Evolutionary conservation across 2,797 vertebrate genomes (phyloP), one percentile per base, ranked within the genome.

Genomic region (Chelmon rostratus): DNA sequence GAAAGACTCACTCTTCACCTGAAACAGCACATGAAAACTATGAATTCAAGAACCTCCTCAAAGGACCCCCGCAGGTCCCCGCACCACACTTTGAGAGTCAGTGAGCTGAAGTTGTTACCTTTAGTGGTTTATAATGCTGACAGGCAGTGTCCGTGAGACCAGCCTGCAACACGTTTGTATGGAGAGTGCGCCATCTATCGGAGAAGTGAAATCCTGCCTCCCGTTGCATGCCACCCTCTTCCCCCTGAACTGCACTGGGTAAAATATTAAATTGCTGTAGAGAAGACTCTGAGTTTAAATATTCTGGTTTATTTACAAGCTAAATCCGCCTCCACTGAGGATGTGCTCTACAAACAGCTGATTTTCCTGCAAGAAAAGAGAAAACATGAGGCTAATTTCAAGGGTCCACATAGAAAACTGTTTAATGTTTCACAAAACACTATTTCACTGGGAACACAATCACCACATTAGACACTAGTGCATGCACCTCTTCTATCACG

Each of bases 181-280:
- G 94, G 84, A 88, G 61, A 93, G 93, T 90, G 89, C 92, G 94
- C 95, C 96, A 94, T 95, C 95, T 96, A 88, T 94, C 84, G 96
- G 88, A 11, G 28, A 63, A 62, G 1, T 40, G 1, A 13, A 68
- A 40, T 42, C 10, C 79, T 56, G 50, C 28, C 21, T 12, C 18
- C 18, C 23, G 6, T 2, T 40, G 6, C 42, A 15, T 25, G 16
- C 25, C 18, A 50, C 16, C 3, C 3, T 2, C 15, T 18, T 10
- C 3, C 18, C 7, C 9, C 57, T 33, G 0, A 46, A 44, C n/a
- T 64, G 28, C 54, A 59, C 46, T 0, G 8, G 21, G 64, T 70
- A 9, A 40, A 68, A 70, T 23, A 53, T 58, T 16, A 38, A 52
- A 61, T 31, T 33, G 15, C 18, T 50, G 42, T 31, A 44, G 56